Base-by-base conservation (phyloP, 2,797 vertebrate species). In the Xiphorhynchus erythropygius region DNA sequence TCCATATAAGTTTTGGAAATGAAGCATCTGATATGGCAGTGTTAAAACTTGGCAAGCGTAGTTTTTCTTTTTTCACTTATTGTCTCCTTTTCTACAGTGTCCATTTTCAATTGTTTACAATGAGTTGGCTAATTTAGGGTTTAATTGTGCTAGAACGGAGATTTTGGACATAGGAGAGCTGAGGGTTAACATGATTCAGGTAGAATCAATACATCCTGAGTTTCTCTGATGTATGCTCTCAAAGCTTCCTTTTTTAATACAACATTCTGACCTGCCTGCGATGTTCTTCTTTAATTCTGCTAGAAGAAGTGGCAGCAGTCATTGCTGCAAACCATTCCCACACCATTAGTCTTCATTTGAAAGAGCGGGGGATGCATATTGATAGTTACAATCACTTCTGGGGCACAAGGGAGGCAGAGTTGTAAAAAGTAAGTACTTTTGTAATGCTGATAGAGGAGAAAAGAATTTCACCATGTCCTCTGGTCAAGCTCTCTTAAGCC, bases 51-150 rank as follows among this genome's bases (percentile, higher is more conserved):
- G 37, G 60, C 30, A 59, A 57, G 35, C 65, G n/a, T 37, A 30
- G 11, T 46, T 82, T 78, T 87, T 59, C 3, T 33, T 80, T 88
- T 70, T 37, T 35, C 30, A 55, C 15, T 84, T 80, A 21, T n/a
- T 73, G 47, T 41, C n/a, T 87, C 35, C 19, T 68, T 92, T 94
- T 78, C 57, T 33, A 73, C 23, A 71, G 35, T 82, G 94, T 76
- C 87, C n/a, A 32, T 95, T 87, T 86, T 78, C 8, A 91, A 91
- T 90, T 92, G 17, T 84, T 93, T 90, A 63, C 76, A 53, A 49
- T 90, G 92, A 89, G 39, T 49, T 73, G 52, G 22, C 74, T 90
- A 91, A 94, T 93, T 84, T 69, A 90, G 30, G 42, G 39, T 59
- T 93, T 87, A 92, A 91, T 62, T 93, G 82, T 86, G 76, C 79